Conservation (phyloP, 2,797 vertebrate species). For the Hafferia zeledoni region DNA sequence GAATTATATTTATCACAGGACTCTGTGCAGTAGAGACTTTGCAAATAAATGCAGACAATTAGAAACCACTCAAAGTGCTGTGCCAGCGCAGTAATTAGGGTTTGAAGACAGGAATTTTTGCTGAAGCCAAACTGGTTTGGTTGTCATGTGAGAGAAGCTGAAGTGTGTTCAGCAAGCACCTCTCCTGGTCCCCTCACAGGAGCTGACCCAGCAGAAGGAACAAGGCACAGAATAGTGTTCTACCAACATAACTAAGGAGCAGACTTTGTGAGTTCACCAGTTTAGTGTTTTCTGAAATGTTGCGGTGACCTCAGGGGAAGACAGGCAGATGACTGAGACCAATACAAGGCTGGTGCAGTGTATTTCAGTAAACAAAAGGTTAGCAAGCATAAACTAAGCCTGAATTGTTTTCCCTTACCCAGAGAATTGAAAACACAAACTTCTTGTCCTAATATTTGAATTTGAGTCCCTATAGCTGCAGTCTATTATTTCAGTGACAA, state of each 20-base stretch:
- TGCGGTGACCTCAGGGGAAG: accelerated
- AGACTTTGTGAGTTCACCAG: not conserved
- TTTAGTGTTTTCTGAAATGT: not conserved
- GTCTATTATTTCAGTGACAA: too few species aligned
- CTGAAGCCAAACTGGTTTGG: conserved; percentile 49
- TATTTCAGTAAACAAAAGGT: not conserved
- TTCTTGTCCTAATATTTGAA: too few species aligned
- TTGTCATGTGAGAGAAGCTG: not conserved
- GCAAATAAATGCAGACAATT: conserved; percentile 73
- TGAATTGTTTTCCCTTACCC: not conserved
- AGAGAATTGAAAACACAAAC: not conserved
- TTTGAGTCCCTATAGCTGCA: too few species aligned
- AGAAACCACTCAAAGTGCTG: conserved; percentile 61
- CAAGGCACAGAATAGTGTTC: accelerated
- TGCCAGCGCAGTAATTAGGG: conserved; percentile 72
- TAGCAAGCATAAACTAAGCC: not conserved
- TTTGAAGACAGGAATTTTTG: conserved; percentile 59
- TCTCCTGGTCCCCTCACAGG: not conserved
- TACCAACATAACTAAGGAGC: not conserved
- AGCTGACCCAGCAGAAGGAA: not conserved
- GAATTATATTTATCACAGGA: conserved; percentile 78
- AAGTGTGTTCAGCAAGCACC: not conserved
- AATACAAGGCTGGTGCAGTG: not conserved
- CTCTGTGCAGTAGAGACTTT: conserved; percentile 56
- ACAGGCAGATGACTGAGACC: not conserved